Base-by-base conservation (phyloP, 2,888 invertebrate species). In the Frankliniella fusca region DNA sequence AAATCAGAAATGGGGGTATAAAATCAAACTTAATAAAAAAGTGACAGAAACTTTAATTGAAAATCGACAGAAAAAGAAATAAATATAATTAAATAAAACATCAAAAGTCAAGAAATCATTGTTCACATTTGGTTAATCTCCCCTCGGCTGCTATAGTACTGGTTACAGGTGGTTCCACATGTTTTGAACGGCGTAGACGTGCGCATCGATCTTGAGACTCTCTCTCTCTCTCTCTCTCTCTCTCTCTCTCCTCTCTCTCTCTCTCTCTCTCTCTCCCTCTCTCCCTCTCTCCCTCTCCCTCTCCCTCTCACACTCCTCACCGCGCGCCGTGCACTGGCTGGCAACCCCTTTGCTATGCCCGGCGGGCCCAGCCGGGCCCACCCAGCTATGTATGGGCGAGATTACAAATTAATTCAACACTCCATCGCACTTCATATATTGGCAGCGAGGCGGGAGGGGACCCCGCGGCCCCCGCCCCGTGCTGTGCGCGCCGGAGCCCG, bases 351-450 rank as follows among this genome's bases (percentile, higher is more conserved):
- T 38, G 38, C 38, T 38, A 38, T 38, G 38, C 38, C 61, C 7
- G 61, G 61, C n/a, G 61, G 61, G 61, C 18, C 61, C 61, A 1
- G 61, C 20, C 54, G 20, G 18, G 61, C 61, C 7, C 20, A n/a
- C 20, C 61, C 15, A n/a, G 61, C 61, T 18, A 61, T 61, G 61
- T 61, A 61, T 61, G 61, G 61, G 18, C 61, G 61, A 18, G 61
- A 61, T 61, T 76, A 23, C 27, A 76, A 76, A 76, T 76, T 76
- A 76, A 76, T 76, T 76, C 70, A 11, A 76, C 27, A 76, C 70
- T 27, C 12, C 70, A 70, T 23, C 8, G 27, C 27, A 76, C 70
- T 27, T 27, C 70, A 70, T 23, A 23, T 70, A 76, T 76, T 27
- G 70, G 23, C 70, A 38, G 38, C 38, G 38, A 38, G 38, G 38